These are phyloP conservation scores for Flabesymbios commensalis DNA, from an alignment of 2,888 invertebrate genomes.

Conservation along the genomic window DNA sequence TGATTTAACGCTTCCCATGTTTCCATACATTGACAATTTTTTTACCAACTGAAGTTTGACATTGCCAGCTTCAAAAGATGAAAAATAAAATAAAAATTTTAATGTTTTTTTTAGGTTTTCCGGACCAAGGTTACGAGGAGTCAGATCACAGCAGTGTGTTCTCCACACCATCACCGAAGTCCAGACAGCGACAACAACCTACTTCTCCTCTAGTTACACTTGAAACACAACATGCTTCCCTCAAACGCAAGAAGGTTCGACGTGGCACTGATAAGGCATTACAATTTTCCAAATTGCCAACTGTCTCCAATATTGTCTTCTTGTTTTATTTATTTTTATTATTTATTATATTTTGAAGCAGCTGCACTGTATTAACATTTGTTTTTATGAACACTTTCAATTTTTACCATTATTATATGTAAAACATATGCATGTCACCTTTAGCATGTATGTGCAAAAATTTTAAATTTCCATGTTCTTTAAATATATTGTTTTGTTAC, in stretches of 20 bases:
- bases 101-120: conserved; percentile 30
- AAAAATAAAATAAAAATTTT: too few species aligned
- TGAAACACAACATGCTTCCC: conserved; percentile 64
- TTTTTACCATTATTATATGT: background rate
- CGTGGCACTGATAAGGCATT: background rate
- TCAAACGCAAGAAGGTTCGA: conserved; percentile 63
- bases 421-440: too few species aligned
- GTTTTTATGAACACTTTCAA: background rate
- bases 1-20: too few species aligned
- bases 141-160: conserved; percentile 54
- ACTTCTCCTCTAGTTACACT: conserved; percentile 37
- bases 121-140: conserved; percentile 48
- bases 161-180: conserved; percentile 42
- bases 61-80: too few species aligned
- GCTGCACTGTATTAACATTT: background rate
- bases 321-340: background rate
- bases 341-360: background rate
- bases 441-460: too few species aligned
- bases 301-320: background rate
- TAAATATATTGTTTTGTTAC: too few species aligned
- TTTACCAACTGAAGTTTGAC: background rate
- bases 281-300: background rate
- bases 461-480: too few species aligned
- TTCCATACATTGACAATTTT: background rate
- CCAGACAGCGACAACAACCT: conserved; percentile 26